Percentiles rank a stretch among this genome's conserved stretches.
Conservation (phyloP, 2,113 vertebrate genomes). For the Saguinus midas region DNA sequence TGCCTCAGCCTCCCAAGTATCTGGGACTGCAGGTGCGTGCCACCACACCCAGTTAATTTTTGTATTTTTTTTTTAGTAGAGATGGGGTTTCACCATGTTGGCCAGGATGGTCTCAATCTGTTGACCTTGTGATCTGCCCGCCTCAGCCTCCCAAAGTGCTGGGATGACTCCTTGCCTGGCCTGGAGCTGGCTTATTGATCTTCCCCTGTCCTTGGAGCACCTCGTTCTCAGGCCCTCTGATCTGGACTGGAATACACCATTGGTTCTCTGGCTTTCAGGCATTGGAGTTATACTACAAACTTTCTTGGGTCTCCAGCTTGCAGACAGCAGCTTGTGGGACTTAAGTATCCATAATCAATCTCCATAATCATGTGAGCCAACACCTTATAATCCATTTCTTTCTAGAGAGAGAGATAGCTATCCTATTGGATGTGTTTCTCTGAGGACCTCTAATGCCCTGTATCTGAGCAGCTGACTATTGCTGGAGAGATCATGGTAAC, state of each 20-base stretch:
- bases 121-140: no score
- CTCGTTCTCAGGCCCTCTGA: not conserved
- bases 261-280: not conserved
- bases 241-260: not conserved
- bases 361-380: not conserved
- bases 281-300: no score
- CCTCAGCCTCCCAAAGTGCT: no score
- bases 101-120: no score
- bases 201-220: not conserved
- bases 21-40: no score
- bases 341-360: no score
- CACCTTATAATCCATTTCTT: not conserved
- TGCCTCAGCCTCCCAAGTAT: no score
- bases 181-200: not conserved
- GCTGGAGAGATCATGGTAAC: not conserved
- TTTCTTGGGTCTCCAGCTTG: not conserved
- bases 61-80: no score
- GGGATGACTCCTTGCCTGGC: fast-evolving
- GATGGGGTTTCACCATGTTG: no score
- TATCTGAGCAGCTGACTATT: not conserved
- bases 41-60: no score
- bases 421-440: not conserved
- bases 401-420: not conserved
- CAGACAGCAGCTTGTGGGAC: not conserved
- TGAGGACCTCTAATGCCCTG: not conserved